Percentiles rank a stretch among this genome's conserved stretches.
Evolutionary conservation across 2,888 invertebrate genomes (phyloP).

Genomic region (Rhaphigaster nebulosa): DNA sequence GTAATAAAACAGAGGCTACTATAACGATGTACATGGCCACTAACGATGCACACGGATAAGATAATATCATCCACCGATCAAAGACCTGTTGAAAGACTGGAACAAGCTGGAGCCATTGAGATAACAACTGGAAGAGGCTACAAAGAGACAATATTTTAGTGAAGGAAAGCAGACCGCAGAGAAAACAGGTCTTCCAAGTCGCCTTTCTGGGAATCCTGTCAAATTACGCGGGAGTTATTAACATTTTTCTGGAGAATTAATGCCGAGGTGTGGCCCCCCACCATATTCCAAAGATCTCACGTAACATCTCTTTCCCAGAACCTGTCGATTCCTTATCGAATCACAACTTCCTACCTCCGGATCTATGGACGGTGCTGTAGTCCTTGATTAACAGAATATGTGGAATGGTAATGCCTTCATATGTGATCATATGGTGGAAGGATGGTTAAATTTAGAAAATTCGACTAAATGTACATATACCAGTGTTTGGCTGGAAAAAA

Average conservation of each 20-base stretch:
- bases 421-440: neutral
- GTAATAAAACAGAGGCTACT: neutral
- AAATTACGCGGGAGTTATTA: slow-evolving; percentile 4
- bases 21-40: neutral
- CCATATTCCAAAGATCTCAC: neutral
- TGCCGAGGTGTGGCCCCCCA: neutral
- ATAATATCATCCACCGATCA: neutral
- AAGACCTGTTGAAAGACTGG: neutral
- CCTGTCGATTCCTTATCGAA: neutral
- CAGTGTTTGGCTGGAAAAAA: too few species aligned
- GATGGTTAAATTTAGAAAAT: too few species aligned
- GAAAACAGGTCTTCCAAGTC: neutral
- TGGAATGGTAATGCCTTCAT: neutral
- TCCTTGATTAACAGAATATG: neutral
- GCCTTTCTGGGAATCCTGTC: slow-evolving; percentile 23
- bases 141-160: neutral
- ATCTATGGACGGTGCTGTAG: neutral
- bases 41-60: neutral
- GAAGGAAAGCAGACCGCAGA: neutral
- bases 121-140: neutral
- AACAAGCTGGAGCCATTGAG: neutral
- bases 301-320: slow-evolving; percentile 13
- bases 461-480: too few species aligned
- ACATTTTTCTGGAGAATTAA: slow-evolving; percentile 29
- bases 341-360: neutral